Base-by-base conservation (phyloP, 2,113 vertebrate genomes). In the Sterrhoptilus dennistouni region DNA sequence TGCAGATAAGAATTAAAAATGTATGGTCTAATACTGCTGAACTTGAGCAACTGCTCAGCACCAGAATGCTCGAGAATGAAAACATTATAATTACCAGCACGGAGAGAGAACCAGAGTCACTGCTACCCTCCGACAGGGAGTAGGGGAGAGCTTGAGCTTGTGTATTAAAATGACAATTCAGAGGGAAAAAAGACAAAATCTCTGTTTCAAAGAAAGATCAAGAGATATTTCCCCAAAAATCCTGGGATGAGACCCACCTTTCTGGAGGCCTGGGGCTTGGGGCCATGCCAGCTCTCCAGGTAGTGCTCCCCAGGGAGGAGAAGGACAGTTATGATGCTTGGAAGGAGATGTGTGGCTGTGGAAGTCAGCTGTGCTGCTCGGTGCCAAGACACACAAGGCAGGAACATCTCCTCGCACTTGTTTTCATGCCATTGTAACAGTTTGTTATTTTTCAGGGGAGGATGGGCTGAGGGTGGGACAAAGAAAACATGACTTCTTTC, bases 351-450 rank as follows among this genome's bases (percentile, higher is more conserved):
- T 40, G 77, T 54, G 52, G 31, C 15, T 79, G 25, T 85, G 33
- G 70, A 57, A 94, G 12, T 72, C 74, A 85, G 70, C 81, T 49
- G 66, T 72, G 36, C 53, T 42, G 33, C 35, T 85, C 4, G 0
- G 8, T 47, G 95, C 94, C 96, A 97, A 97, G 71, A 95, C 71
- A 95, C 79, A 96, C 93, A 95, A 2, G 6, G 29, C 56, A 83
- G 78, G 75, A 53, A 83, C 22, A 8, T 33, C 87, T 87, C 65
- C 85, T 70, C 80, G 35, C 83, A 5, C 45, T 70, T 78, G 86
- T 83, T 96, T 92, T 83, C 83, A 70, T n/a, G 59, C 56, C 66
- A 80, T 95, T 80, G 52, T 75, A 66, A 38, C 2, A 2, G 18
- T 52, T n/a, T 95, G 88, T 91, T 96, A n/a, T 93, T 94, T 75